Base-by-base conservation (phyloP, 2,888 invertebrate genomes). In the Ochropleura leucogaster region DNA sequence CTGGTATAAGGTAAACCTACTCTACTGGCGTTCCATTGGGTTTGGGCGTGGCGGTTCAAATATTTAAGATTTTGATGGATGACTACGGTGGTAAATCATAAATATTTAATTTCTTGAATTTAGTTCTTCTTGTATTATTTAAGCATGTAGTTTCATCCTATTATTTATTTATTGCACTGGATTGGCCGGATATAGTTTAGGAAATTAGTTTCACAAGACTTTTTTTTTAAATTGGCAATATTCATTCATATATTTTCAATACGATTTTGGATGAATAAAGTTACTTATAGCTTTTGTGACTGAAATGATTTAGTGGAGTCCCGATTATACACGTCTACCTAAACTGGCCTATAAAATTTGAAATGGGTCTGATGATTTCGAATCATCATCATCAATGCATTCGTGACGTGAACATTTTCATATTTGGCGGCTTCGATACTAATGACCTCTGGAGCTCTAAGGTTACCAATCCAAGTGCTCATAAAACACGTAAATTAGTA, bases 391-490 rank as follows among this genome's bases (percentile, higher is more conserved):
- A 30, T 30, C 30, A 30, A 30, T 53, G 4, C 46, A 51, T n/a
- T 49, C 4, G 20, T 51, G 64, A 68, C 30, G 47, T 72, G 4
- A 57, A 5, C 59, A 60, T 16, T 51, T 82, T 81, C n/a, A 51
- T 53, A 47, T 63, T 68, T 78, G 59, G 63, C 81, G 81, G 65
- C 63, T n/a, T 53, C 63, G 63, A 53, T 60, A 65, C 55, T 57
- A 49, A 66, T 77, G 72, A 77, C 72, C 72, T 46, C 44, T 42
- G 46, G 49, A 47, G 60, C 59, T 49, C 40, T 20, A 55, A 53
- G 51, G 60, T 66, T 76, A 67, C 69, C 60, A 53, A 18, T 51
- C 6, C 20, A 40, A 42, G 42, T 16, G 9, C 46, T 55, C 0
- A 8, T 40, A 46, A 46, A 47, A 65, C 68, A 55, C 14, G n/a